phyloP scores from a whole-genome alignment of 1,140 invertebrate species.

The Carposina sasakii region DNA sequence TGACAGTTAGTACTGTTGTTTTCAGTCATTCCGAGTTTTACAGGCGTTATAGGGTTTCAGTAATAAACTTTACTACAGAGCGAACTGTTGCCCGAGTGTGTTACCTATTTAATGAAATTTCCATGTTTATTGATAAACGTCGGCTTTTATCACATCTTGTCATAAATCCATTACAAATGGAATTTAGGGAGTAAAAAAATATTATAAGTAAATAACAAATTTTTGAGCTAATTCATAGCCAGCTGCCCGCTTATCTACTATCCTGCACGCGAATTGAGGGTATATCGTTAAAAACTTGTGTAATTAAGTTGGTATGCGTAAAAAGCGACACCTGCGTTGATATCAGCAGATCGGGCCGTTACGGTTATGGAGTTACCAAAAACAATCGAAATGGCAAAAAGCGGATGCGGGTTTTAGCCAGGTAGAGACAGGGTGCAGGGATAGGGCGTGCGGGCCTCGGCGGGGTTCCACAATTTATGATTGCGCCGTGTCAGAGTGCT shows the following conservation, averaged over 20 bases:
- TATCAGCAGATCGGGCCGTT: constrained; percentile 57
- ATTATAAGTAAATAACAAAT: constrained; percentile 35
- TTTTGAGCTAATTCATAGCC: constrained; percentile 41
- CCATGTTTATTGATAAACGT: too few species aligned
- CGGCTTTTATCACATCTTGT: constrained; percentile 37
- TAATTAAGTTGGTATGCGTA: constrained; percentile 63
- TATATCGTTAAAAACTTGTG: constrained; percentile 50
- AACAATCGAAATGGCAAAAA: constrained; percentile 69
- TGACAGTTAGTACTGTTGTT: constrained; percentile 46
- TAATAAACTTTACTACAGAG: too few species aligned
- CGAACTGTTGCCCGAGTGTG: too few species aligned
- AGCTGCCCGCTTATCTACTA: constrained; percentile 52
- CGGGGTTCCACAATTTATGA: constrained; percentile 58
- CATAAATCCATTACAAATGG: constrained; percentile 36
- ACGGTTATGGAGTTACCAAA: constrained; percentile 61
- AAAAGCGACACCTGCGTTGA: constrained; percentile 58
- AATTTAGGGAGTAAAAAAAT: constrained; percentile 26
- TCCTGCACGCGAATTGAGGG: constrained; percentile 40
- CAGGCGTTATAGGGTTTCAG: too few species aligned
- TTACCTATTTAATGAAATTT: too few species aligned
- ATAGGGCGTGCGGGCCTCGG: constrained; percentile 54
- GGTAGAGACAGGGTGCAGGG: constrained; percentile 49
- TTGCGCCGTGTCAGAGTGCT: constrained; percentile 67
- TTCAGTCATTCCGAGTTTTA: constrained; percentile 34
- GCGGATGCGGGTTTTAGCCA: constrained; percentile 49